Conservation (phyloP, 2,888 invertebrate species). For the Andrena trimmerana region DNA sequence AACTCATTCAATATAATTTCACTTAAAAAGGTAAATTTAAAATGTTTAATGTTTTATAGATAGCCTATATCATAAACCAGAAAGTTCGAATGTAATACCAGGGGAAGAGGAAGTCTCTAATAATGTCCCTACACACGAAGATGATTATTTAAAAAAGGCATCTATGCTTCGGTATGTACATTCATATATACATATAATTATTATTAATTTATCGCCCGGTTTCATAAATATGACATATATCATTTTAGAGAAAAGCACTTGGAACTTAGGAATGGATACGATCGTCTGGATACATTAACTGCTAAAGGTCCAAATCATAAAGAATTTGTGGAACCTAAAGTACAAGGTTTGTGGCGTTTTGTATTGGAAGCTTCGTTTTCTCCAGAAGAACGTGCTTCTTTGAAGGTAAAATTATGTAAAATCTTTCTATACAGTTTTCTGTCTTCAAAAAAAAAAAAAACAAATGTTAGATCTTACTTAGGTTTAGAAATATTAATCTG, state of each 20-base stretch:
- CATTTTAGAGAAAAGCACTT: slow-evolving; percentile 89
- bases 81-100: slow-evolving; percentile 90
- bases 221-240: slow-evolving; percentile 5
- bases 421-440: not conserved
- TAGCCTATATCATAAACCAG: slow-evolving; percentile 90
- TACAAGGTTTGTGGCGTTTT: slow-evolving; percentile 94
- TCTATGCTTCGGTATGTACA: slow-evolving; percentile 87
- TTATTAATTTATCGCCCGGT: not conserved
- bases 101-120: slow-evolving; percentile 86
- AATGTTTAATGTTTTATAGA: slow-evolving; percentile 85
- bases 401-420: slow-evolving; percentile 87
- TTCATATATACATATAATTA: not conserved
- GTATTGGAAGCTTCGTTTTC: slow-evolving; percentile 93
- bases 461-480: too few species aligned
- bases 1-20: too few species aligned
- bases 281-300: slow-evolving; percentile 90
- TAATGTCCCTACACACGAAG: slow-evolving; percentile 86
- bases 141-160: slow-evolving; percentile 89
- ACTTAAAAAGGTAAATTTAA: slow-evolving; percentile 12
- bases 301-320: slow-evolving; percentile 92
- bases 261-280: slow-evolving; percentile 92
- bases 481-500: too few species aligned
- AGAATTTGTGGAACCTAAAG: slow-evolving; percentile 96
- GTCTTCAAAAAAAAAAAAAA: too few species aligned
- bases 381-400: slow-evolving; percentile 92